Evolutionary conservation across 2,113 vertebrate species (phyloP).

Genomic region (Hyaena hyaena): DNA sequence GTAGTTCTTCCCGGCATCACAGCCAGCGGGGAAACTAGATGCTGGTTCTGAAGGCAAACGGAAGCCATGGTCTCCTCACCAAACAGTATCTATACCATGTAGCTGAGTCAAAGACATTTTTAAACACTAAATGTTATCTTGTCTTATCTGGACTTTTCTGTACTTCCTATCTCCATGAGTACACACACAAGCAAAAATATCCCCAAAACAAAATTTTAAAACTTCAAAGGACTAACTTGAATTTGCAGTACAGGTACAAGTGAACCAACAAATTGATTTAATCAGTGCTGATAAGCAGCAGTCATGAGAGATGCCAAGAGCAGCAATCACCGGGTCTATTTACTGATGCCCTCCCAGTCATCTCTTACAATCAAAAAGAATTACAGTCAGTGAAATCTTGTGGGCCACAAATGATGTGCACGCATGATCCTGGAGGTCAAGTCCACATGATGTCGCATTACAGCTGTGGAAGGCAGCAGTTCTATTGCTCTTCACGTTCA

Average conservation of each 20-base stretch:
- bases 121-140: background rate
- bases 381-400: constrained; percentile 67
- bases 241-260: constrained; percentile 67
- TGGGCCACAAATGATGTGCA: background rate
- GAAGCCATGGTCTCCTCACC: background rate
- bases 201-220: background rate
- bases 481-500: constrained; percentile 54
- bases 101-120: background rate
- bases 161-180: background rate
- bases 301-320: constrained; percentile 74
- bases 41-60: background rate
- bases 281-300: constrained; percentile 78
- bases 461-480: constrained; percentile 54
- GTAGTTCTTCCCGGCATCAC: background rate
- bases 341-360: constrained; percentile 41
- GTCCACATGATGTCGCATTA: background rate
- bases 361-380: constrained; percentile 63
- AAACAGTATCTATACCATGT: too few relatives aligned
- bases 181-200: background rate
- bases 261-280: constrained; percentile 80
- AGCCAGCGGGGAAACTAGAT: background rate
- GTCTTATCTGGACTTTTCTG: background rate
- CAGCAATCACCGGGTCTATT: constrained; percentile 75
- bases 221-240: constrained; percentile 7
- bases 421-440: constrained; percentile 49